phyloP scores from a whole-genome alignment of 2,888 invertebrate genomes.

The Zootermopsis nevadensis region DNA sequence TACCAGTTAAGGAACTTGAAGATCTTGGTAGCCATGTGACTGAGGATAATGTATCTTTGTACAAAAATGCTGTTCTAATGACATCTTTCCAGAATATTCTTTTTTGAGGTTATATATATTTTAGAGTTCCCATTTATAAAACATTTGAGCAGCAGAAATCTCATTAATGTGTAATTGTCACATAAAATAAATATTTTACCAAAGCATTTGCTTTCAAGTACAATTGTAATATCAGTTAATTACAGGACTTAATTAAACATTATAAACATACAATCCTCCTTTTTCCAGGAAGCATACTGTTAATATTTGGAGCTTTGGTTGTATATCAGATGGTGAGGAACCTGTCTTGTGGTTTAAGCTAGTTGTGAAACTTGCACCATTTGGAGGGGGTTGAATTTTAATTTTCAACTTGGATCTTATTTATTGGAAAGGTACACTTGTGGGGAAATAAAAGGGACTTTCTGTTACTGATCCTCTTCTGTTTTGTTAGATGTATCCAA shows the following conservation, averaged over 20 bases:
- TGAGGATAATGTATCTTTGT: neutral
- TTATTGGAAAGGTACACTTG: neutral
- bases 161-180: slow-evolving; percentile 10
- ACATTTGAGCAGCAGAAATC: neutral
- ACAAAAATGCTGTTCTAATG: neutral
- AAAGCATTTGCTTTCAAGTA: slow-evolving; percentile 7
- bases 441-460: neutral
- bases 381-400: neutral
- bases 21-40: neutral
- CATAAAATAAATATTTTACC: neutral
- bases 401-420: neutral
- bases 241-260: neutral
- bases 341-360: neutral
- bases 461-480: too few species aligned
- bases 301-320: neutral
- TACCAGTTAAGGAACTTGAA: neutral
- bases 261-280: neutral
- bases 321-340: neutral
- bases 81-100: neutral
- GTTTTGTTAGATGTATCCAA: too few species aligned
- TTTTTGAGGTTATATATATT: neutral
- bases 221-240: slow-evolving; percentile 16
- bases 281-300: neutral
- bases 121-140: slow-evolving; percentile 9
- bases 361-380: neutral